phyloP scores from a whole-genome alignment of 2,888 invertebrate genomes.

The Punctoribates punctum region DNA sequence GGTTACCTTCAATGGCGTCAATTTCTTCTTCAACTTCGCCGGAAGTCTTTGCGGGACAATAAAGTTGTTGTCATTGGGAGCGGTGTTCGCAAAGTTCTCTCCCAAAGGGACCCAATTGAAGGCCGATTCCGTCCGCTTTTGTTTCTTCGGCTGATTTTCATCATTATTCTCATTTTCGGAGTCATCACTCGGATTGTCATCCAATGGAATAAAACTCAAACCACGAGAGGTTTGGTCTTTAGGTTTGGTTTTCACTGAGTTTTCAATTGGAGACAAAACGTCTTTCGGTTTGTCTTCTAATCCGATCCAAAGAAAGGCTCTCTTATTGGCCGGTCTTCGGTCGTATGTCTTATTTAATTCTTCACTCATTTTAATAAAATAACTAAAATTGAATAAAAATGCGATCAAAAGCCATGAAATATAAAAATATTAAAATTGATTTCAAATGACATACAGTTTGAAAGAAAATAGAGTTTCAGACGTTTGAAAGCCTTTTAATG shows the following conservation, averaged over 20 bases:
- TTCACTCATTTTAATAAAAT: neutral
- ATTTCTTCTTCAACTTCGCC: neutral
- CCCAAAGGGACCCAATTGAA: slow-evolving; percentile 28
- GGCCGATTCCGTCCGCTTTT: neutral
- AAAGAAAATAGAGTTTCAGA: neutral
- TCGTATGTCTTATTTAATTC: neutral
- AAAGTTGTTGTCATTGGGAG: neutral
- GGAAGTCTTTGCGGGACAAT: slow-evolving; percentile 22
- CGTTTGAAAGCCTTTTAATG: neutral
- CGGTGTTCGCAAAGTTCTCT: neutral
- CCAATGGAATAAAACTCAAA: neutral
- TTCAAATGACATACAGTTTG: neutral
- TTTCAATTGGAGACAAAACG: neutral
- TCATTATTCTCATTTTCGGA: neutral
- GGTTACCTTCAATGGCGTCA: neutral
- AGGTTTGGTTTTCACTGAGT: neutral
- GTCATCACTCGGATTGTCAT: neutral
- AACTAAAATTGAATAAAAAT: neutral
- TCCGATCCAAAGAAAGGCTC: slow-evolving; percentile 11
- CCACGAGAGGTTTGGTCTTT: neutral
- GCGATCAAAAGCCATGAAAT: no score
- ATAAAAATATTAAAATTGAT: neutral
- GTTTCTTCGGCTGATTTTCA: neutral
- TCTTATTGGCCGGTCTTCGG: neutral
- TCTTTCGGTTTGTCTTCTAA: neutral